Conservation (phyloP, 2,113 vertebrate species). For the Mastomys coucha region DNA sequence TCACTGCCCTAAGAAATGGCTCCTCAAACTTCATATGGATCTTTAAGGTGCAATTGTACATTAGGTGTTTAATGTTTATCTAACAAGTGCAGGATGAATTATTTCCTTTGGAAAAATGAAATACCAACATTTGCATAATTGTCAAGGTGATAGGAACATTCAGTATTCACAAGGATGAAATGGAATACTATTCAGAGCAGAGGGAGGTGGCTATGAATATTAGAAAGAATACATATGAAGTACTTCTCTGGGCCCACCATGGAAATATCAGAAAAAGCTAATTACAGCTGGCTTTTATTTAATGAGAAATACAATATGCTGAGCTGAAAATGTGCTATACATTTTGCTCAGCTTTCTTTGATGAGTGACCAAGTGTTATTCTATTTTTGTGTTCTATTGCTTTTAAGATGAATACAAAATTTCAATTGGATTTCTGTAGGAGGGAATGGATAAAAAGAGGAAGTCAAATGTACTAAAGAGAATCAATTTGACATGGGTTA, state of each 20-base stretch:
- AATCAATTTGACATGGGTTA: slow-evolving; percentile 57
- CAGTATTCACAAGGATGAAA: neutral
- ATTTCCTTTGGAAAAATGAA: neutral
- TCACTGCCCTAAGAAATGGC: neutral
- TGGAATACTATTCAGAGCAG: neutral
- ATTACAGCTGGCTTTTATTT: slow-evolving; percentile 4
- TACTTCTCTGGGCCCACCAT: no score
- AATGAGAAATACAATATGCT: slow-evolving; percentile 25
- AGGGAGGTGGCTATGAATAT: neutral
- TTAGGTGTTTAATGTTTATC: neutral
- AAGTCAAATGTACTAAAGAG: slow-evolving; percentile 19
- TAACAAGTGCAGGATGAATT: neutral
- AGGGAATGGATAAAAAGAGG: slow-evolving; percentile 13
- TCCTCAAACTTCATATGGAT: neutral
- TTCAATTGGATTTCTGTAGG: slow-evolving; percentile 58
- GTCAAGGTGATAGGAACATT: neutral
- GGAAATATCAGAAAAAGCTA: neutral
- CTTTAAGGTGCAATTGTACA: neutral
- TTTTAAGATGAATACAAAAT: slow-evolving; percentile 61
- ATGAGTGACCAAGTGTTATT: slow-evolving; percentile 39
- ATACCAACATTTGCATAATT: neutral
- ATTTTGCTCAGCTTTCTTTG: slow-evolving; percentile 26
- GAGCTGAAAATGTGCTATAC: neutral
- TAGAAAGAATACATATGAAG: neutral
- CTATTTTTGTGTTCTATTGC: slow-evolving; percentile 29